Percentiles rank a stretch among this genome's conserved stretches.
Conservation (phyloP, 2,797 vertebrate species). For the Oreochromis grahami region DNA sequence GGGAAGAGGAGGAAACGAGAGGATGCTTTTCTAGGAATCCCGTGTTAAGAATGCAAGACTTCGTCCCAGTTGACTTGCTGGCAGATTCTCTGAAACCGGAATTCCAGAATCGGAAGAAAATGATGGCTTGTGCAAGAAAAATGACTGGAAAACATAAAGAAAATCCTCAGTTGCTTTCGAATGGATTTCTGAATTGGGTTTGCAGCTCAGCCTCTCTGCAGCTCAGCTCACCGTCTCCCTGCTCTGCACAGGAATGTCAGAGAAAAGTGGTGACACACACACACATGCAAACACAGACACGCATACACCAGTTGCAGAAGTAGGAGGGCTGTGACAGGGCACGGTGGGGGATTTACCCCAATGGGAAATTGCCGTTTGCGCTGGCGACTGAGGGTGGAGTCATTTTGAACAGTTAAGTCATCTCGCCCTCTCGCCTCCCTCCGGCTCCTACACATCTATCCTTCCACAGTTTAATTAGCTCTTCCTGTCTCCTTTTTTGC, state of each 20-base stretch:
- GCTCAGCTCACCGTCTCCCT: conserved; percentile 45
- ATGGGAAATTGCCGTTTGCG: conserved; percentile 19
- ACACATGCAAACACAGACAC: conserved; percentile 24
- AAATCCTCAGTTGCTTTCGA: not conserved
- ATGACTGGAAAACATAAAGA: not conserved
- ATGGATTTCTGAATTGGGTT: not conserved
- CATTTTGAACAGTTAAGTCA: conserved; percentile 63
- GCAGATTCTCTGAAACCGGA: conserved; percentile 1
- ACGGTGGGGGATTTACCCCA: conserved; percentile 67
- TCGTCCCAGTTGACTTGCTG: conserved; percentile 1
- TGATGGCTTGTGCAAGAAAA: not conserved
- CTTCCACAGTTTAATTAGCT: conserved; percentile 46
- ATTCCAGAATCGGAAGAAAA: not conserved
- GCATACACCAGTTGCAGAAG: conserved; percentile 35
- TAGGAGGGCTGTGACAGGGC: conserved; percentile 69
- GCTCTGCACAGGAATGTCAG: conserved; percentile 68
- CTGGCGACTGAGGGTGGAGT: conserved; percentile 42
- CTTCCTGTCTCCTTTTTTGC: conserved; percentile 31
- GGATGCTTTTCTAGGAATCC: conserved; percentile 49
- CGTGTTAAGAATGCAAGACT: not conserved
- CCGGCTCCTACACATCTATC: conserved; percentile 18
- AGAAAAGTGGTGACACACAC: conserved; percentile 61
- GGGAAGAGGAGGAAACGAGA: conserved; percentile 12
- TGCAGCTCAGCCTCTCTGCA: conserved; percentile 35
- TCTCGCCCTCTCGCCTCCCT: conserved; percentile 32